Percentiles rank a stretch among this genome's conserved stretches.
Conservation (phyloP, 2,888 invertebrate species). For the Tuberolachnus salignus region DNA sequence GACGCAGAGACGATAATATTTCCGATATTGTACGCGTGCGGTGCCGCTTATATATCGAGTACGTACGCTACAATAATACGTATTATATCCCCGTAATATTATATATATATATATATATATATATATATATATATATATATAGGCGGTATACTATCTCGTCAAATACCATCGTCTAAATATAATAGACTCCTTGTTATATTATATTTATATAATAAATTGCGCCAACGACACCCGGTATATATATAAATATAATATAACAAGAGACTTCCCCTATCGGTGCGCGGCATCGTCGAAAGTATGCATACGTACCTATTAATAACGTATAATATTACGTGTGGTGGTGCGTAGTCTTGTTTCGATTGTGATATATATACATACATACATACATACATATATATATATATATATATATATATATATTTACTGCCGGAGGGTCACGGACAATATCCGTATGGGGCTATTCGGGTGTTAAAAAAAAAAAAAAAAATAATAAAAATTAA, state of each 20-base stretch:
- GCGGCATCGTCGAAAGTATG: too few relatives aligned
- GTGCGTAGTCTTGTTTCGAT: neutral
- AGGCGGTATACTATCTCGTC: too few relatives aligned
- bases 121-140: too few relatives aligned
- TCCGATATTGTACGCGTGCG: too few relatives aligned
- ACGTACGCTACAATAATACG: too few relatives aligned
- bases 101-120: too few relatives aligned
- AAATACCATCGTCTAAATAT: neutral
- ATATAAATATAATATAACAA: neutral
- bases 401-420: too few relatives aligned
- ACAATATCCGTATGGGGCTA: neutral
- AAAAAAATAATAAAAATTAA: slow-evolving; percentile 46
- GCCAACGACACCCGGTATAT: neutral
- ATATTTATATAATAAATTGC: neutral
- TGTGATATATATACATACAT: too few relatives aligned
- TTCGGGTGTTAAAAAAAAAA: slow-evolving; percentile 6
- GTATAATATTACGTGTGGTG: neutral
- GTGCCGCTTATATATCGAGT: neutral
- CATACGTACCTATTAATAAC: neutral
- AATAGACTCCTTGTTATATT: neutral
- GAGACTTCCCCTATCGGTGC: too few relatives aligned
- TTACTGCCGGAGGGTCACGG: slow-evolving; percentile 40
- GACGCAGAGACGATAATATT: neutral
- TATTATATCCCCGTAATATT: too few relatives aligned
- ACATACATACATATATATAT: too few relatives aligned